These are phyloP conservation scores for Tethya wilhelma DNA, from an alignment of 37 sponge, comb jelly and placozoan species.

Conservation along the genomic window DNA sequence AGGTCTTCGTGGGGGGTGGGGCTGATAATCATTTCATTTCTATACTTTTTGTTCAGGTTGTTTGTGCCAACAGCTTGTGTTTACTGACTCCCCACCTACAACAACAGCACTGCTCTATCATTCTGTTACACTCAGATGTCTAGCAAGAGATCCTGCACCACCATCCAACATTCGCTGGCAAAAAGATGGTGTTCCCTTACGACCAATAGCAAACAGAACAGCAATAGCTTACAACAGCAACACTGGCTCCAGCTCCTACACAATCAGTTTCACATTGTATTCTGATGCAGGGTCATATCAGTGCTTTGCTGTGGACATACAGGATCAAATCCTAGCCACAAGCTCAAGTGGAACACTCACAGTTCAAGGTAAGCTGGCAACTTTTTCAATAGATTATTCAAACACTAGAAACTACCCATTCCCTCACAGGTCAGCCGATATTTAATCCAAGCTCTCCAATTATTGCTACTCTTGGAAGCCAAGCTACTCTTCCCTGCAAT, in stretches of 20 bases:
- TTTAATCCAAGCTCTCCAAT: constrained; percentile 18
- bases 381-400: no score
- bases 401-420: background rate
- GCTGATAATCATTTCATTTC: background rate
- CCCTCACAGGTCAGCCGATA: constrained; percentile 42
- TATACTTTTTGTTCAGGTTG: background rate
- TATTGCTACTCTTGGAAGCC: constrained; percentile 12
- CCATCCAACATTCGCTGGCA: constrained; percentile 34
- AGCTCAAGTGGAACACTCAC: constrained; percentile 41
- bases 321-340: background rate
- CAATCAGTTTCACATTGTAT: constrained; percentile 21
- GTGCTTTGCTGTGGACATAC: constrained; percentile 30
- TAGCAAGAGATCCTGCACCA: constrained; percentile 1
- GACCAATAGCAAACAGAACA: background rate
- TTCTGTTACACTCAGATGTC: constrained; percentile 37
- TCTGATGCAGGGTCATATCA: constrained; percentile 52
- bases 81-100: constrained; percentile 41
- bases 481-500: constrained; percentile 30
- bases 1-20: background rate
- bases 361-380: constrained; percentile 59
- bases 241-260: constrained; percentile 29
- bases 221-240: constrained; percentile 5
- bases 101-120: constrained; percentile 18
- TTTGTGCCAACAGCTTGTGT: constrained; percentile 8
- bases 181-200: background rate